These are phyloP conservation scores for Melanophora roralis DNA, from an alignment of 2,888 invertebrate species.

Conservation along the genomic window DNA sequence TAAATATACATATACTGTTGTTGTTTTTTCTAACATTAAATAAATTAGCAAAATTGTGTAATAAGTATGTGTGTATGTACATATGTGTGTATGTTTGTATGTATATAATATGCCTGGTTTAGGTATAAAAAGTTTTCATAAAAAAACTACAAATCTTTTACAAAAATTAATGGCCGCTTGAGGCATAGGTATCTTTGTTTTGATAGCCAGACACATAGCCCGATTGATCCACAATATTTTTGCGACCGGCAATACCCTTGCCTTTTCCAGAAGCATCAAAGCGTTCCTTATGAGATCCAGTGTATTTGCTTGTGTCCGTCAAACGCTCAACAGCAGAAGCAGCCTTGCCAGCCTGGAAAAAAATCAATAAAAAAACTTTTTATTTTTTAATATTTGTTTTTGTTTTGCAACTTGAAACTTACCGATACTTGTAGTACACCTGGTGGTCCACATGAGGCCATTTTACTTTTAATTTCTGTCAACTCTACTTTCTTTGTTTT, in stretches of 20 bases:
- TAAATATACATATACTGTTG: slow-evolving; percentile 15
- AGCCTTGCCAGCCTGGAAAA: slow-evolving; percentile 75
- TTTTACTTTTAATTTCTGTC: slow-evolving; percentile 87
- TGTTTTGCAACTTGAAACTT: slow-evolving; percentile 35
- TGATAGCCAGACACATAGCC: slow-evolving; percentile 92
- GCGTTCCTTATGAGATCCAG: slow-evolving; percentile 91
- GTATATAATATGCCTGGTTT: too few relatives aligned
- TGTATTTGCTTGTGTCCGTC: slow-evolving; percentile 92
- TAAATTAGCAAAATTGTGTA: slow-evolving; percentile 10
- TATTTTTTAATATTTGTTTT: too few relatives aligned
- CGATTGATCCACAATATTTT: slow-evolving; percentile 84
- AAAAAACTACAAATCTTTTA: background rate
- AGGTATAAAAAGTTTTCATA: slow-evolving; percentile 35
- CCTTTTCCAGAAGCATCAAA: slow-evolving; percentile 91
- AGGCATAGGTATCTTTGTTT: slow-evolving; percentile 87
- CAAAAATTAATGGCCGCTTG: slow-evolving; percentile 79
- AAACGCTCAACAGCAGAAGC: slow-evolving; percentile 81
- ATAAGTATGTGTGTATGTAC: too few relatives aligned
- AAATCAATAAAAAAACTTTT: too few relatives aligned
- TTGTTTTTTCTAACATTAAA: background rate
- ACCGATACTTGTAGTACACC: slow-evolving; percentile 78
- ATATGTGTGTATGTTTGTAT: too few relatives aligned
- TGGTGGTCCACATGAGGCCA: slow-evolving; percentile 88
- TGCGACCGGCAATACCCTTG: slow-evolving; percentile 89
- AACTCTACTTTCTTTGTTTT: slow-evolving; percentile 89